Evolutionary conservation across 2,797 vertebrate genomes (phyloP).

Genomic region (Oreochromis mossambicus): DNA sequence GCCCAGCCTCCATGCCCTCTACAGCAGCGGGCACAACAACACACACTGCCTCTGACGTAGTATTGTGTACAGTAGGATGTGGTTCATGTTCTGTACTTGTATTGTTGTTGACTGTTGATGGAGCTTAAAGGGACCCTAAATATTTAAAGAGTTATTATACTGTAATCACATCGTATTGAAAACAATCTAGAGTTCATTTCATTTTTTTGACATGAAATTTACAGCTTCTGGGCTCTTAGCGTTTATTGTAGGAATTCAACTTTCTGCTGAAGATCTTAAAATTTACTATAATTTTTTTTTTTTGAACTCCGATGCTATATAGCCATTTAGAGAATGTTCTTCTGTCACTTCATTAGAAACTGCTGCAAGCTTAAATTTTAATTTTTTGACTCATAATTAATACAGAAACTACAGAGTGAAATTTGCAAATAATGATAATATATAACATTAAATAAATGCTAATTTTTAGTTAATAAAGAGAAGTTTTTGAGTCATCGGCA

Average conservation of each 20-base stretch:
- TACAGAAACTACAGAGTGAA: not conserved
- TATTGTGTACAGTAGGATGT: constrained; percentile 68
- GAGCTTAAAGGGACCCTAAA: constrained; percentile 40
- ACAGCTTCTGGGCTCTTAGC: not conserved
- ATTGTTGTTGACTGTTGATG: constrained; percentile 58
- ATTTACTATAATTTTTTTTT: not conserved
- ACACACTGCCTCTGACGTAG: constrained; percentile 78
- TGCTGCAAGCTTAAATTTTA: not conserved
- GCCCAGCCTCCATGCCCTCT: not conserved
- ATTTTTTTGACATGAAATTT: not conserved
- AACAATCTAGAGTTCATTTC: not conserved
- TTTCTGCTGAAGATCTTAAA: not conserved
- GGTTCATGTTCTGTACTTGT: constrained; percentile 53
- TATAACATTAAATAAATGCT: no score
- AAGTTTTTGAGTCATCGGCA: not conserved
- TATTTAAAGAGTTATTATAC: not conserved
- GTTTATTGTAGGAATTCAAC: not conserved
- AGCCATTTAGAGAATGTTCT: not conserved
- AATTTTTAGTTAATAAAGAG: no score
- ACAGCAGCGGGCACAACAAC: constrained; percentile 68
- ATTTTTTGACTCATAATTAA: not conserved
- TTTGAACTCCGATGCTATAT: not conserved
- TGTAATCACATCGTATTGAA: not conserved
- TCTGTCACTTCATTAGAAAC: not conserved
- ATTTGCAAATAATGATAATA: not conserved